Evolutionary conservation across 2,797 vertebrate species (phyloP), one percentile per base, ranked within the genome.

Genomic region (Dendrocincla fuliginosa): DNA sequence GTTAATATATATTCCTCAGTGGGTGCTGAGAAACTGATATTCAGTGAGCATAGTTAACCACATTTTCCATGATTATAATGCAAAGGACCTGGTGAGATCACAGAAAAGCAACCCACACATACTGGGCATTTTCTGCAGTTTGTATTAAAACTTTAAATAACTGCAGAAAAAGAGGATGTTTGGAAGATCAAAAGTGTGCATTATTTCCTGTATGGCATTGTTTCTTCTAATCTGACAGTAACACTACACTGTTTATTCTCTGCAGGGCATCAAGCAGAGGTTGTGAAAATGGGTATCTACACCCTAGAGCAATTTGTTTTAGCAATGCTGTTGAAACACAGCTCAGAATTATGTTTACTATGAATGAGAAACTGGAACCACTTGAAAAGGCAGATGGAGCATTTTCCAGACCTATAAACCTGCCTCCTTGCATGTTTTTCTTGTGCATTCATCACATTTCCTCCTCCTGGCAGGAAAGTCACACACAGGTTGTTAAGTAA

Each of bases 311-410:
- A 96, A 91, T 97, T 97, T 93, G 77, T 93, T 97, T 96, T 85
- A 87, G 90, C 65, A 74, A 22, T 69, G 57, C 56, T 93, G 76
- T 87, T 93, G 71, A 89, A 97, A 78, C 71, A 81, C 30, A 93
- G 88, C 70, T 97, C 86, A 87, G 81, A 95, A 92, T 95, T 83
- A 90, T 80, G 49, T 97, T 96, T 95, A 95, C 94, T 95, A 95
- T 92, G 89, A 97, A 96, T 95, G 95, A 97, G 93, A 97, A 97
- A 75, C 95, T 96, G 87, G 83, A 97, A 90, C 56, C 81, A 93
- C 93, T 97, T 96, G 91, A 96, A 96, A 91, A 95, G 77, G 70
- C 95, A 96, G 84, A 92, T 90, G 91, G 87, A 92, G 69, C 37
- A 86, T 92, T 95, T 97, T 95, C 46, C 73, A 84, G 68, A 77